Percentiles rank a stretch among this genome's conserved stretches.
These are phyloP conservation scores for Charina bottae DNA, from an alignment of 2,113 vertebrate species.

Conservation along the genomic window DNA sequence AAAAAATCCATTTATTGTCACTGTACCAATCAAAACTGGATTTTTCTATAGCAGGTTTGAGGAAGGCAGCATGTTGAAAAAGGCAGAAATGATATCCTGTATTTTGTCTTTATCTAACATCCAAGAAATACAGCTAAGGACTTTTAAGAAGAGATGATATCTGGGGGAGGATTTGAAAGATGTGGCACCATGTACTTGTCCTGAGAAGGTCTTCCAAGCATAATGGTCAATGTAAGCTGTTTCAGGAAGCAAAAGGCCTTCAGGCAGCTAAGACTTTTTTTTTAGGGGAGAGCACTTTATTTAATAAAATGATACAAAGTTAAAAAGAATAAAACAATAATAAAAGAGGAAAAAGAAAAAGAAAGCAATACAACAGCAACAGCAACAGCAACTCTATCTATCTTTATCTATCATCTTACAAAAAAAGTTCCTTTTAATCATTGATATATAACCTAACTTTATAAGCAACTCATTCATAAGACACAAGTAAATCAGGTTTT, in stretches of 20 bases:
- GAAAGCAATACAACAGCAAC: no score
- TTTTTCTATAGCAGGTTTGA: neutral
- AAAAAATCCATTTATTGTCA: neutral
- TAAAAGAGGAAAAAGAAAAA: neutral
- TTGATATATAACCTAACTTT: neutral
- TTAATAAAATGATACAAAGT: neutral
- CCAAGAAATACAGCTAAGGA: neutral
- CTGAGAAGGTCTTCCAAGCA: neutral
- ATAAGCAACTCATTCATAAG: neutral
- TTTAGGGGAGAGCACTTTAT: no score
- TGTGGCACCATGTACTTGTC: neutral
- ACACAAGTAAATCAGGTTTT: neutral
- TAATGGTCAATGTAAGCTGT: neutral
- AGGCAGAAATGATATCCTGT: neutral
- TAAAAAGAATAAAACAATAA: neutral
- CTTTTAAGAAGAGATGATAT: neutral
- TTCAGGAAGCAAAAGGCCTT: neutral
- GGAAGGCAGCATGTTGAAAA: neutral
- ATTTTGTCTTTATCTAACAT: no score
- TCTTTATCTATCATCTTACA: neutral
- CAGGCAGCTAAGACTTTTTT: neutral
- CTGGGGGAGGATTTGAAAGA: neutral
- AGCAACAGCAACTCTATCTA: neutral
- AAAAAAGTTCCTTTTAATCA: neutral
- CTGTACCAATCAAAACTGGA: neutral